Evolutionary conservation across 2,113 vertebrate species (phyloP), one percentile per base, ranked within the genome.

Genomic region (Anoura caudifer): DNA sequence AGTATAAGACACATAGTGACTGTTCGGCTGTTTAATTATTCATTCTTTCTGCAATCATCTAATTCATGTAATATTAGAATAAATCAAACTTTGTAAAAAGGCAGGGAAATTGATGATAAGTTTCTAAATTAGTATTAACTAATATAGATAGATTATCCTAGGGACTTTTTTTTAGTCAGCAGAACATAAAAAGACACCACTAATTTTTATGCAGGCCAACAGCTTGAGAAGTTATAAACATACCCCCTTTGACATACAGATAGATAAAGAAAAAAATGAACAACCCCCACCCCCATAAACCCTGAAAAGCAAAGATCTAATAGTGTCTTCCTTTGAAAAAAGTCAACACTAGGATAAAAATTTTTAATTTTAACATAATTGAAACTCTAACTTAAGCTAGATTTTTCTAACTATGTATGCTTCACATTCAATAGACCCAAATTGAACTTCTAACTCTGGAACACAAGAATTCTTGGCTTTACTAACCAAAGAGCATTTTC

Each of bases 351-450:
- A 69, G 16, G 9, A 82, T 50, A 94, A 65, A 80, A 26, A 56
- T 38, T 79, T 79, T 94, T 79, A 47, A 41, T 80, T 75, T 69
- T 76, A 93, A 92, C 67, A 70, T 33, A 75, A 86, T 69, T 93
- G 70, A 93, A 90, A 96, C 38, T 81, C 24, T 76, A 89, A 59
- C 31, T 17, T 87, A 54, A 84, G 63, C 26, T 84, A 87, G 38
- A 81, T 63, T 83, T 95, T 87, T 36, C 3, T 28, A 89, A 31
- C 13, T 82, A 83, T 61, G 92, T 90, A 80, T 87, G 73, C 69
- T 95, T 91, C 83, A 93, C n/a, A 96, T 91, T 83, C 72, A 95
- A 69, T 47, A 95, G 86, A 72, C 36, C 95, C 10, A 54, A 43
- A 83, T 41, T 36, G 77, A 65, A 73, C 54, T 73, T 96, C 24